Evolutionary conservation across 2,888 invertebrate species (phyloP), one percentile per base, ranked within the genome.

Genomic region (Acanthosoma haemorrhoidale): DNA sequence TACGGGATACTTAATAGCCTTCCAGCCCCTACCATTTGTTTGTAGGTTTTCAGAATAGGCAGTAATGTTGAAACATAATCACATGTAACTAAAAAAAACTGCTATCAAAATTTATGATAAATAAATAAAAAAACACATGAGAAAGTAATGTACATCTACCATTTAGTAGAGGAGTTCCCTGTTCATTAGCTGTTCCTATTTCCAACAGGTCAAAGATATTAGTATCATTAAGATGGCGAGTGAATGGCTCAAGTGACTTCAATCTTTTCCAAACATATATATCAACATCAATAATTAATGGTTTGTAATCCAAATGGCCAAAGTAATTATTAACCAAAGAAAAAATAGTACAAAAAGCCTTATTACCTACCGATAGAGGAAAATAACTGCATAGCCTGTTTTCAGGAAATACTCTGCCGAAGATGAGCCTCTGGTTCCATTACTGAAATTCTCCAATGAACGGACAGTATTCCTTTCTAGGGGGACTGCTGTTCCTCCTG

Each of bases 381-480:
- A 98, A 78, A 99, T 91, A 67, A 97, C 97, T 39, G 91, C 89
- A 81, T 96, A 98, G 41, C 87, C 90, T 74, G 85, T 82, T 75
- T 91, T 88, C 41, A 98, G 84, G 82, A 99, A 98, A 80, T 96
- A 92, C 84, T 99, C 99, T 0, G 97, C 90, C 0, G 97, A 97
- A 0, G 94, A 88, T 0, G 98, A 89, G 21, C 99, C 99, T 74
- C 98, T 85, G 0, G 91, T 94, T 58, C 99, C 99, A 16, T 95
- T 93, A 80, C 97, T 98, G 81, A 99, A 99, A 83, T 99, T 99
- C 80, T 99, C 99, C 69, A 99, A 95, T 81, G 94, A 99, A 64
- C 99, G 86, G 1, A 99, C 99, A 0, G 97, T 96, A 79, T 96
- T 94, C 80, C 94, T 94, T 79, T 99, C 99, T 69, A 99, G 80